Conservation (phyloP, 2,888 invertebrate species). For the Cacoxenus indagator region DNA sequence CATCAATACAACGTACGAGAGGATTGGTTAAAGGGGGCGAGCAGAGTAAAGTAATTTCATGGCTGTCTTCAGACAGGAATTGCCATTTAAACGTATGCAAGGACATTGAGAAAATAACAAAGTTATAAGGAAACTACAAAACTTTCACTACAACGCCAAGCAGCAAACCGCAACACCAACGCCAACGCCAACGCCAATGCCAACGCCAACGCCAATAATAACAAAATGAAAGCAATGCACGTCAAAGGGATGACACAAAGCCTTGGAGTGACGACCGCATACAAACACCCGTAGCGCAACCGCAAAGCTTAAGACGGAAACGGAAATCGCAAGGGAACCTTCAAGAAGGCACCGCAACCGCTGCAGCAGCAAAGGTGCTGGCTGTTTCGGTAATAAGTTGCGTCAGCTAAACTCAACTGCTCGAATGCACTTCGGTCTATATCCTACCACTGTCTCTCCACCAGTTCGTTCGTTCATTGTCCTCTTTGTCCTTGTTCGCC, state of each 20-base stretch:
- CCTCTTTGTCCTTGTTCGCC: not conserved
- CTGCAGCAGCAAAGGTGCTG: not conserved
- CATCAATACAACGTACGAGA: too few species aligned
- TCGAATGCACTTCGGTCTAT: not conserved
- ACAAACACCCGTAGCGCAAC: not conserved
- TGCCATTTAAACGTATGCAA: not conserved
- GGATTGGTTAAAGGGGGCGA: too few species aligned
- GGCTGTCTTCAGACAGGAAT: conserved; percentile 4
- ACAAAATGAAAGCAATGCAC: not conserved
- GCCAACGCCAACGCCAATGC: not conserved
- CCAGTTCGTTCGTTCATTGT: not conserved
- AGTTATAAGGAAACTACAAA: conserved; percentile 3
- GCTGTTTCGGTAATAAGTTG: not conserved
- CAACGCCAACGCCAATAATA: not conserved
- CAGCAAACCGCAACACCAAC: not conserved
- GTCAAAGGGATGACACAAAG: conserved; percentile 1
- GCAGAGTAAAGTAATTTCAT: conserved; percentile 13
- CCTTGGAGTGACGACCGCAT: not conserved
- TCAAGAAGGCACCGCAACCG: conserved; percentile 1
- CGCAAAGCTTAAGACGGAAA: conserved; percentile 12
- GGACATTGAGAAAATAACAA: conserved; percentile 6
- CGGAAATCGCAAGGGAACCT: conserved; percentile 17
- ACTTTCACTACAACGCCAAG: conserved; percentile 17
- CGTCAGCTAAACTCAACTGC: not conserved
- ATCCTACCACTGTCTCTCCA: not conserved